phyloP scores from a whole-genome alignment of 2,113 vertebrate species.

The Ciconia maguari region DNA sequence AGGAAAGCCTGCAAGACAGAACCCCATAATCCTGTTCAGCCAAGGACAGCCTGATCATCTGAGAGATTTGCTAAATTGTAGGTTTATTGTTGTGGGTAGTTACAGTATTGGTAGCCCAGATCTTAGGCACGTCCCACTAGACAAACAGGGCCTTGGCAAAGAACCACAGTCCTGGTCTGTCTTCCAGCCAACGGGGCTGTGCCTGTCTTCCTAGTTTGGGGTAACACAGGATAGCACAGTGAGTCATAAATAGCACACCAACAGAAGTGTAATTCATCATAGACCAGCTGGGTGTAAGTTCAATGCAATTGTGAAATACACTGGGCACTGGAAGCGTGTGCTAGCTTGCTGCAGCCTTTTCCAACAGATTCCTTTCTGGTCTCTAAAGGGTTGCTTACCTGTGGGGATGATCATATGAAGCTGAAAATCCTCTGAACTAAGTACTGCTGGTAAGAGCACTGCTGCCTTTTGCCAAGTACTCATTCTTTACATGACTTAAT shows the following conservation, averaged over 20 bases:
- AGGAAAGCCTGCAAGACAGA: not conserved
- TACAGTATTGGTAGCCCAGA: fast-evolving
- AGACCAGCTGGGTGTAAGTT: not conserved
- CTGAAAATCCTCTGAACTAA: not conserved
- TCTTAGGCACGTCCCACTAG: not conserved
- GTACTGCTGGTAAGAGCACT: not conserved
- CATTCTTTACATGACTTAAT: not conserved
- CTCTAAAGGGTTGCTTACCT: not conserved
- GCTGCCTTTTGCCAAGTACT: not conserved
- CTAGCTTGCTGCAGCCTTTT: not conserved
- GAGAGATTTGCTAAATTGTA: not conserved
- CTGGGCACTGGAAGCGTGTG: not conserved
- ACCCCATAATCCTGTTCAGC: not conserved
- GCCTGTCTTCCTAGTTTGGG: not conserved
- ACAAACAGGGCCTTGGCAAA: not conserved
- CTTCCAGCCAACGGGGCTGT: not conserved
- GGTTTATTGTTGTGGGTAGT: not conserved
- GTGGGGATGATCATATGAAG: not conserved
- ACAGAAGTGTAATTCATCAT: not conserved
- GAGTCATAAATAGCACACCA: not conserved
- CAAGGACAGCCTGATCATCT: not conserved
- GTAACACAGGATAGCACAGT: not conserved
- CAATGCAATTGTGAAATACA: not conserved
- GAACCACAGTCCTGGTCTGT: not conserved
- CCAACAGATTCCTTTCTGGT: not conserved